phyloP scores from a whole-genome alignment of 2,888 invertebrate species.

The Patella caerulea region DNA sequence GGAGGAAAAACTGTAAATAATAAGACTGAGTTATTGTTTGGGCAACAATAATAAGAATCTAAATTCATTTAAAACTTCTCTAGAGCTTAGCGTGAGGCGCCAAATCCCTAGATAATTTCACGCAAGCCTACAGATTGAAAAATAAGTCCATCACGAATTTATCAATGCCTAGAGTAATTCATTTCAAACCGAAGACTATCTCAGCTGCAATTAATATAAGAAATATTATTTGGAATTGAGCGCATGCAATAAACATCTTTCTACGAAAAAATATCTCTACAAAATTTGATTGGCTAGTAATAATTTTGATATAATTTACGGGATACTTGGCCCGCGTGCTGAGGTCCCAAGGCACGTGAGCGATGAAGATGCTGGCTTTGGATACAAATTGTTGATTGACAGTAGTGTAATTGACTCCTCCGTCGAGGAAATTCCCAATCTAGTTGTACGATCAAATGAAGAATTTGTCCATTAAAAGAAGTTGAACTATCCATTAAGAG shows the following conservation, averaged over 20 bases:
- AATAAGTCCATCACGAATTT: background rate
- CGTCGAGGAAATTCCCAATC: background rate
- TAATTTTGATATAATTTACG: too few relatives aligned
- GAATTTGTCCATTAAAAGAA: background rate
- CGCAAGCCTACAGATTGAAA: background rate
- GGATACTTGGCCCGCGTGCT: background rate
- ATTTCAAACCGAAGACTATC: background rate
- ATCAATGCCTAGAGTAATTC: background rate
- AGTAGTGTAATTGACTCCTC: background rate
- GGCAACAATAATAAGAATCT: background rate
- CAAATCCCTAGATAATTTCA: background rate
- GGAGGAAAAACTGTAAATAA: too few relatives aligned
- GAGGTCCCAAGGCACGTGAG: background rate
- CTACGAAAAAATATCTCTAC: too few relatives aligned
- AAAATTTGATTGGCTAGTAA: too few relatives aligned
- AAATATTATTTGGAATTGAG: too few relatives aligned
- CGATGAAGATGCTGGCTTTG: background rate
- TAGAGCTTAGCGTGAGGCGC: conserved; percentile 1
- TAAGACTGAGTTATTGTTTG: background rate
- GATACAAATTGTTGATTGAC: conserved; percentile 10
- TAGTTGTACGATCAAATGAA: background rate
- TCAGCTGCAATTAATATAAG: background rate
- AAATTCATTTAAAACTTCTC: conserved; percentile 1
- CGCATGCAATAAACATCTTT: too few relatives aligned
- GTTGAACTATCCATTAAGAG: background rate